These are phyloP conservation scores for Athripsodes cinereus DNA, from an alignment of 2,888 invertebrate genomes.

Conservation along the genomic window DNA sequence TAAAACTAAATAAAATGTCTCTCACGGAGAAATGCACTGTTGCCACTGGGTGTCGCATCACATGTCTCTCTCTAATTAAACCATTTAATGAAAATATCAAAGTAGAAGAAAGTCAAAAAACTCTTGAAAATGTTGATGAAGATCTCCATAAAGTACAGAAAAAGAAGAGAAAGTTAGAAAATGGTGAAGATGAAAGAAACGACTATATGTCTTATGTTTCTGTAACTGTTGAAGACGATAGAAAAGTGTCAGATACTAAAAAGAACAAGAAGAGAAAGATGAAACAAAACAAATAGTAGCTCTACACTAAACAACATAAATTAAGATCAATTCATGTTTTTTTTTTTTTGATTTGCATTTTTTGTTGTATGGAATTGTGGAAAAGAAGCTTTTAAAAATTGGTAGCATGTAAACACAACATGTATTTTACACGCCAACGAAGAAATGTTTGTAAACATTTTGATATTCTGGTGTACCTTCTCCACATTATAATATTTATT, in stretches of 20 bases:
- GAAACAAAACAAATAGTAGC: no score
- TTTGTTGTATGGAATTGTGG: no score
- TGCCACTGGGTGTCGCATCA: conserved; percentile 67
- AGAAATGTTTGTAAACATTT: no score
- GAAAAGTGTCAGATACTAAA: background rate
- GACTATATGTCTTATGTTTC: background rate
- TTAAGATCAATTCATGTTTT: no score
- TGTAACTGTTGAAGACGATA: background rate
- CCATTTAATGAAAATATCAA: conserved; percentile 37
- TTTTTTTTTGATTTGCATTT: no score
- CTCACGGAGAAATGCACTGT: conserved; percentile 51
- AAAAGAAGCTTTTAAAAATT: no score
- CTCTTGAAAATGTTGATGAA: conserved; percentile 6
- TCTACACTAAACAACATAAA: no score
- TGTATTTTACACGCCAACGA: no score
- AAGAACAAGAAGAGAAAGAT: background rate
- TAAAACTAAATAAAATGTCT: conserved; percentile 32
- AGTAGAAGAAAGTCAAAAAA: conserved; percentile 1
- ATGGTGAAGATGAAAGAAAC: background rate
- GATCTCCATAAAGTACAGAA: background rate
- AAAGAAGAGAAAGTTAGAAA: background rate
- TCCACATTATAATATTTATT: no score
- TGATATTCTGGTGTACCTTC: no score
- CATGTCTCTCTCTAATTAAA: conserved; percentile 60
- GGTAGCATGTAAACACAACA: no score